These are phyloP conservation scores for Oncorhynchus kisutch DNA, from an alignment of 2,113 vertebrate species.

Conservation along the genomic window DNA sequence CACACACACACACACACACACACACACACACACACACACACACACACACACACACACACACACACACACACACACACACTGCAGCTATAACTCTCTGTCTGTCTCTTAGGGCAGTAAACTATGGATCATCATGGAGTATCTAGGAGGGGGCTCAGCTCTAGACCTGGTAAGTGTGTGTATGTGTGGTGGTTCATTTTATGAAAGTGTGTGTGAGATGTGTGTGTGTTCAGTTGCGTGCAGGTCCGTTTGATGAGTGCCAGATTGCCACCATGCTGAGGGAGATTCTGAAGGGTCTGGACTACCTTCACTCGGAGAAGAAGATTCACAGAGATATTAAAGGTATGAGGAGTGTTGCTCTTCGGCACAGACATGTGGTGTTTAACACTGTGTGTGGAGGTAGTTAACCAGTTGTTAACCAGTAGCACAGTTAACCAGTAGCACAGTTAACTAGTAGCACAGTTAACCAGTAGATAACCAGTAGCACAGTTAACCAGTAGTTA, in stretches of 20 bases:
- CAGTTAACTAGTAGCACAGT: no score
- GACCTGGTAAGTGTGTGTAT: conserved; percentile 58
- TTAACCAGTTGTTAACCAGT: no score
- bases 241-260: not conserved
- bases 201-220: not conserved
- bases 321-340: not conserved
- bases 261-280: conserved; percentile 1
- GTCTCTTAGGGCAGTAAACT: conserved; percentile 63
- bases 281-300: not conserved
- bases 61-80: conserved; percentile 2
- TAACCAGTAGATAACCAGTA: no score
- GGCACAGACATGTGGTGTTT: no score
- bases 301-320: not conserved
- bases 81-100: not conserved
- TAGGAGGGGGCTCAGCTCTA: conserved; percentile 45
- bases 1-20: conserved; percentile 6
- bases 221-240: not conserved
- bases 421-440: no score
- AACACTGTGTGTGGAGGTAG: no score
- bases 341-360: not conserved
- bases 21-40: not conserved
- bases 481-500: no score
- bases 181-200: not conserved
- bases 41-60: conserved; percentile 3
- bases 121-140: conserved; percentile 67